A percentile compares a stretch with the other conserved stretches of the same genome.
Conservation (phyloP, 1,140 invertebrate genomes). For the Drosophila suzukii region DNA sequence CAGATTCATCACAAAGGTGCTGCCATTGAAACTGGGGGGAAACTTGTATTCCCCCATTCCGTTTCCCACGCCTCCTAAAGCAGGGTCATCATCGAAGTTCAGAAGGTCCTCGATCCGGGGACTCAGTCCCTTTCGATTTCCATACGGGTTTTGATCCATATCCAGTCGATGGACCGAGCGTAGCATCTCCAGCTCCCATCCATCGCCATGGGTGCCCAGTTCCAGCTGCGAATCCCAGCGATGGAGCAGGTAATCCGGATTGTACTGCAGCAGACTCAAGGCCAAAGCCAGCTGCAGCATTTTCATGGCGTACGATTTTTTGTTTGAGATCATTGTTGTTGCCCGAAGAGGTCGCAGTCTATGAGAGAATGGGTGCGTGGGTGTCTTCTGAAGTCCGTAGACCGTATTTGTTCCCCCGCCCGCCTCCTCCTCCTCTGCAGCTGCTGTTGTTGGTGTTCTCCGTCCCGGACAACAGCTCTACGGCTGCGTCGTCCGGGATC, state of each 20-base stretch:
- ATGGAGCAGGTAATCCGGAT: constrained; percentile 87
- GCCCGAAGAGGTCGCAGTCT: constrained; percentile 33
- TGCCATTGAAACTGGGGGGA: constrained; percentile 85
- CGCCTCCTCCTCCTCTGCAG: constrained; percentile 12
- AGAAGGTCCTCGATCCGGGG: constrained; percentile 88
- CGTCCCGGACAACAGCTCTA: constrained; percentile 68
- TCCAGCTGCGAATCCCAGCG: constrained; percentile 85
- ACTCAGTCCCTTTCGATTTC: constrained; percentile 88
- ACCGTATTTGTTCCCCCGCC: constrained; percentile 42
- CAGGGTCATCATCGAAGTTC: constrained; percentile 83
- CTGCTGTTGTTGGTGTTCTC: constrained; percentile 16
- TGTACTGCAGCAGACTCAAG: constrained; percentile 89
- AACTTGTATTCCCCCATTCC: constrained; percentile 51
- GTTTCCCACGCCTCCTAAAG: constrained; percentile 6
- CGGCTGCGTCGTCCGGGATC: constrained; percentile 66
- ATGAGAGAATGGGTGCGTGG: constrained; percentile 39
- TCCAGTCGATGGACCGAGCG: constrained; percentile 85
- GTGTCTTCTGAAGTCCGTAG: constrained; percentile 25
- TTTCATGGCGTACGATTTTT: constrained; percentile 90
- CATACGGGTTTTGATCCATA: constrained; percentile 86
- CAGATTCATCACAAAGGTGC: constrained; percentile 87
- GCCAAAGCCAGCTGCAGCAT: constrained; percentile 90
- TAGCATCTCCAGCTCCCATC: constrained; percentile 86
- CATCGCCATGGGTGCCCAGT: constrained; percentile 86
- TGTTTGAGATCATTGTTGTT: constrained; percentile 87